Conservation (phyloP, 1,140 invertebrate genomes). For the Zaprionus camerounensis region DNA sequence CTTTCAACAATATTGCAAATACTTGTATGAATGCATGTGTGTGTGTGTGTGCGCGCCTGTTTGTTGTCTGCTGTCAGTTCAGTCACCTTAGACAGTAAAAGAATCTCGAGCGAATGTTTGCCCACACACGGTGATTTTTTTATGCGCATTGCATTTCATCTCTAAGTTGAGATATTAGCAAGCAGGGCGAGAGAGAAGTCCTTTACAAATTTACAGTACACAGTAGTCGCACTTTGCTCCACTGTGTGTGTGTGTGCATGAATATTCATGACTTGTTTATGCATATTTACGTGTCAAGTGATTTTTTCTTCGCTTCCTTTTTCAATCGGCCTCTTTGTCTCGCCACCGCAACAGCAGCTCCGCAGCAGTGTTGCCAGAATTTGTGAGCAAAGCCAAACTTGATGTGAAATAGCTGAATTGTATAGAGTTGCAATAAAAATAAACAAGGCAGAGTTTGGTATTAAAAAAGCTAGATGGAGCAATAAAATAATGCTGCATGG, state of each 20-base stretch:
- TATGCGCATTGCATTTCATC: constrained; percentile 84
- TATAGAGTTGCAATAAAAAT: too few relatives aligned
- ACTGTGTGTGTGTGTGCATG: constrained; percentile 55
- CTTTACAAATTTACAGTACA: constrained; percentile 58
- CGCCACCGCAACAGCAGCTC: not conserved
- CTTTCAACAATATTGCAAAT: constrained; percentile 2
- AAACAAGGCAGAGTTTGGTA: too few relatives aligned
- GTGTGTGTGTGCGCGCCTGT: constrained; percentile 11
- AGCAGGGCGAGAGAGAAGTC: constrained; percentile 50
- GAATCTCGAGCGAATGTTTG: constrained; percentile 46
- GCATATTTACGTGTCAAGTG: constrained; percentile 84
- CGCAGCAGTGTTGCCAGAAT: too few relatives aligned
- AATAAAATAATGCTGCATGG: too few relatives aligned
- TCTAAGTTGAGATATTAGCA: constrained; percentile 76
- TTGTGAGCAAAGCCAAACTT: too few relatives aligned
- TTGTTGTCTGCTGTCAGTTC: constrained; percentile 25
- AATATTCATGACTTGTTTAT: constrained; percentile 83
- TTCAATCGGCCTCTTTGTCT: constrained; percentile 39
- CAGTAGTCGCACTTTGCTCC: constrained; percentile 21
- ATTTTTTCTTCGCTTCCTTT: constrained; percentile 49
- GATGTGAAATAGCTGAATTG: too few relatives aligned
- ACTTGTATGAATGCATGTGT: not conserved
- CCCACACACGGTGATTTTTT: constrained; percentile 72
- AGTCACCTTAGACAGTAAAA: constrained; percentile 41
- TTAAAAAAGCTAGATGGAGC: too few relatives aligned